phyloP scores from a whole-genome alignment of 2,797 vertebrate species.

The Aldrovandia affinis region DNA sequence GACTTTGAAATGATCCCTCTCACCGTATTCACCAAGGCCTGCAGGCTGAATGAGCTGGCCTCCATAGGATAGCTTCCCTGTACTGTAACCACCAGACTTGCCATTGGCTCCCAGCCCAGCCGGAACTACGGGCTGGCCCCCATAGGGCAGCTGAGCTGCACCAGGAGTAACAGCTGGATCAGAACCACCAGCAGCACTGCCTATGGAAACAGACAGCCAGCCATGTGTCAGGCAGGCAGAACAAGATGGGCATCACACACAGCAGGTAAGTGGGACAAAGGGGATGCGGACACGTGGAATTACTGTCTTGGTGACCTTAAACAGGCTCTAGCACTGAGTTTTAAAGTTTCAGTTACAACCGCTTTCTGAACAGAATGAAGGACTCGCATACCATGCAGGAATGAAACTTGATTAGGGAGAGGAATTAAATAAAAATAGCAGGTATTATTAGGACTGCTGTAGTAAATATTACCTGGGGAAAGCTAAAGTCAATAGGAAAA shows the following conservation, averaged over 20 bases:
- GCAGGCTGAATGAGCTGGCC: constrained; percentile 37
- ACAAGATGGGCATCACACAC: background rate
- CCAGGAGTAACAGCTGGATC: constrained; percentile 51
- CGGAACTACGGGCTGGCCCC: constrained; percentile 44
- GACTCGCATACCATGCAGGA: background rate
- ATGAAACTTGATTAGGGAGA: background rate
- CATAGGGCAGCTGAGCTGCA: constrained; percentile 49
- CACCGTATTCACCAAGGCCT: constrained; percentile 47
- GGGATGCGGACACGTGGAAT: background rate
- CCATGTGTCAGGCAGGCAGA: background rate
- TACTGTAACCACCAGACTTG: constrained; percentile 50
- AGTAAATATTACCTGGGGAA: background rate
- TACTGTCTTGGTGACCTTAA: background rate
- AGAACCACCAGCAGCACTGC: constrained; percentile 37
- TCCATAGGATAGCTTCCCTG: constrained; percentile 44
- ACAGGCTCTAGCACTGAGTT: background rate
- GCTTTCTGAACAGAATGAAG: background rate
- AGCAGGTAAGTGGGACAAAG: background rate
- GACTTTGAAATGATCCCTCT: background rate
- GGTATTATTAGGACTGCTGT: background rate
- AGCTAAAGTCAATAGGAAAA: background rate
- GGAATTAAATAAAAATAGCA: background rate
- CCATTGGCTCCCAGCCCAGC: constrained; percentile 49
- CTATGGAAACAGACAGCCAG: constrained; percentile 44
- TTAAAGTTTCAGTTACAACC: background rate